Evolutionary conservation across 2,888 invertebrate genomes (phyloP).

Genomic region (Lamproptera curius): DNA sequence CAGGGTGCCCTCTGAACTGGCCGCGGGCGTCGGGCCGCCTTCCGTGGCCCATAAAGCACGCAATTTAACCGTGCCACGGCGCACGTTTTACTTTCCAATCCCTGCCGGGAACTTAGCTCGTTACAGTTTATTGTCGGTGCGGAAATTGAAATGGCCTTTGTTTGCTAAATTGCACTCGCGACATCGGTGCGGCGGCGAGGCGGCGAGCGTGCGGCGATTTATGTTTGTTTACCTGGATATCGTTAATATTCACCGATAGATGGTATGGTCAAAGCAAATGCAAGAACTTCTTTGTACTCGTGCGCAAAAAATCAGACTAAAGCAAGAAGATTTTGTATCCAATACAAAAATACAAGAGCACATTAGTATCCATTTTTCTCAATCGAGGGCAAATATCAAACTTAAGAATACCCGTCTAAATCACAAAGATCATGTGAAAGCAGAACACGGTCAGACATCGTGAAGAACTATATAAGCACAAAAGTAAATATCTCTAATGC

Average conservation of each 20-base stretch:
- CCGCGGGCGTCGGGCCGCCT: slow-evolving; percentile 51
- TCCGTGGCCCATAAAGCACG: slow-evolving; percentile 50
- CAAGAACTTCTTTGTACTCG: too few species aligned
- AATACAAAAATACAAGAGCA: too few species aligned
- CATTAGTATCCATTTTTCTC: too few species aligned
- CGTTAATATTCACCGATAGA: not conserved
- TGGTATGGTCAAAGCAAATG: too few species aligned
- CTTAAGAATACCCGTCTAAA: too few species aligned
- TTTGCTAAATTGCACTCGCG: slow-evolving; percentile 21
- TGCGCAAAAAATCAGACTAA: too few species aligned
- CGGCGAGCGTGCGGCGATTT: not conserved
- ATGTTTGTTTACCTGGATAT: not conserved
- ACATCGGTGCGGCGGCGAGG: not conserved
- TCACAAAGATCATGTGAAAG: too few species aligned
- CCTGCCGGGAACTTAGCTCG: slow-evolving; percentile 40
- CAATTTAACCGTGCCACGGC: slow-evolving; percentile 48
- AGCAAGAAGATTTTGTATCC: too few species aligned
- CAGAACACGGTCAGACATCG: too few species aligned
- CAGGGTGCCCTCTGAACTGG: slow-evolving; percentile 62
- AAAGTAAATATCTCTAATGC: too few species aligned
- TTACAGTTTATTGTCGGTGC: slow-evolving; percentile 33
- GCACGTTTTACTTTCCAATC: slow-evolving; percentile 50
- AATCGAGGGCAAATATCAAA: too few species aligned
- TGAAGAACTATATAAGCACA: too few species aligned
- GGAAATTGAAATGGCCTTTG: slow-evolving; percentile 33